A percentile compares a stretch with the other conserved stretches of the same genome.
Conservation (phyloP, 2,888 invertebrate genomes). For the Dryadula phaetusa region DNA sequence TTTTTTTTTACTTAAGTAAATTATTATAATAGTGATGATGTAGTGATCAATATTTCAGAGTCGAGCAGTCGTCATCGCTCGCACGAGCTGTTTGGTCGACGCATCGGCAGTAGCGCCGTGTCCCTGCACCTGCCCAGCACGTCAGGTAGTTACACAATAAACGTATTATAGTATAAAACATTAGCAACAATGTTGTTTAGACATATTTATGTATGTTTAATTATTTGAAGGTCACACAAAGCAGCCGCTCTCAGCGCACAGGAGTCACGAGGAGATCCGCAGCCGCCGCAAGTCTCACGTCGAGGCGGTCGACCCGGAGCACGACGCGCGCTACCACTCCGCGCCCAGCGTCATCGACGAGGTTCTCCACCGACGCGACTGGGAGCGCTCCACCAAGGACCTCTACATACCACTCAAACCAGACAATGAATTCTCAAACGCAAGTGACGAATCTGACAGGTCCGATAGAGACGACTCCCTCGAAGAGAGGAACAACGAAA, state of each 20-base stretch:
- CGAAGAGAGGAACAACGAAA: conserved; percentile 51
- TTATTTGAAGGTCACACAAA: conserved; percentile 61
- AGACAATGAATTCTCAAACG: conserved; percentile 50
- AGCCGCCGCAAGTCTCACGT: conserved; percentile 61
- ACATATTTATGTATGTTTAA: not conserved
- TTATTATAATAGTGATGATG: not conserved
- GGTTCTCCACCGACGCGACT: conserved; percentile 72
- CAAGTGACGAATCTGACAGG: conserved; percentile 51
- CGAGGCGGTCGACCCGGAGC: conserved; percentile 47
- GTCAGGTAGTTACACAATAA: conserved; percentile 60
- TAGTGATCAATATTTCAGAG: conserved; percentile 50
- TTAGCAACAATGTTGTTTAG: too few species aligned
- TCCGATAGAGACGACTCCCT: conserved; percentile 33
- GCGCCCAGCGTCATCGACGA: conserved; percentile 78
- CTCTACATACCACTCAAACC: conserved; percentile 63
- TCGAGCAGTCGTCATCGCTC: conserved; percentile 58
- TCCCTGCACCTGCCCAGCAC: conserved; percentile 73
- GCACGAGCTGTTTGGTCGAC: conserved; percentile 59
- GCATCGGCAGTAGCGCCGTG: conserved; percentile 65
- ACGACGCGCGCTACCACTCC: conserved; percentile 69
- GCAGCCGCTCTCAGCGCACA: conserved; percentile 63
- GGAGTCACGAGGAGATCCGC: conserved; percentile 74
- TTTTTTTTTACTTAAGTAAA: too few species aligned
- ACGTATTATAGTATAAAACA: too few species aligned
- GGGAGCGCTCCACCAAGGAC: conserved; percentile 73